Conservation (phyloP, 2,113 vertebrate species). For the Siniperca knerii region DNA sequence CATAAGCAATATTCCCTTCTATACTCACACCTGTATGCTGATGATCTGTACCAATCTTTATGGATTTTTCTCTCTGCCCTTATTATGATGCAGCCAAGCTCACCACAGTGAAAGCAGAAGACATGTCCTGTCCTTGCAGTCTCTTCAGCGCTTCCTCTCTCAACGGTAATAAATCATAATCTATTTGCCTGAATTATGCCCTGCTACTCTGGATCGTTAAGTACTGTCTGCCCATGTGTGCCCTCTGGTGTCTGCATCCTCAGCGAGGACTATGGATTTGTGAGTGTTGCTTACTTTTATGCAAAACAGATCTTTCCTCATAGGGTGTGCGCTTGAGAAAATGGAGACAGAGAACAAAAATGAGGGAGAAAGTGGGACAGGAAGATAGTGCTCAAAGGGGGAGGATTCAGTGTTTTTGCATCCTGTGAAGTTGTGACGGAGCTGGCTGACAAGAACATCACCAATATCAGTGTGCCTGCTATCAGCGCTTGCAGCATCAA, state of each 20-base stretch:
- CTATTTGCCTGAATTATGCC: conserved; percentile 58
- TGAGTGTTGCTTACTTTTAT: conserved; percentile 63
- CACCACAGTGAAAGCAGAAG: conserved; percentile 10
- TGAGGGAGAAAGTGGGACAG: conserved; percentile 53
- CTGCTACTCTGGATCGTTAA: conserved; percentile 62
- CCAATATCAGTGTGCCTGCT: conserved; percentile 30
- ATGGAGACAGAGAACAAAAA: conserved; percentile 36
- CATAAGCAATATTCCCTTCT: conserved; percentile 18
- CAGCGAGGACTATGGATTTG: conserved; percentile 50
- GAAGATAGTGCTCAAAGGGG: conserved; percentile 34
- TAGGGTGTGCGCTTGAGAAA: conserved; percentile 29
- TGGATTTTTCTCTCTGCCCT: conserved; percentile 29
- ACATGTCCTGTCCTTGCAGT: conserved; percentile 26
- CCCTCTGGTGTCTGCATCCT: conserved; percentile 60
- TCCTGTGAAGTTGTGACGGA: conserved; percentile 55
- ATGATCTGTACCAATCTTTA: background rate
- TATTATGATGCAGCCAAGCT: conserved; percentile 13
- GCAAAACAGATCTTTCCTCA: conserved; percentile 56
- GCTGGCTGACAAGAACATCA: conserved; percentile 55
- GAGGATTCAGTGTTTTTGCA: conserved; percentile 29
- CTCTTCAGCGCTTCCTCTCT: conserved; percentile 24
- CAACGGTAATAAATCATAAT: conserved; percentile 65
- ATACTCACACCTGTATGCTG: conserved; percentile 19
- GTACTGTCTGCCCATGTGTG: conserved; percentile 61
- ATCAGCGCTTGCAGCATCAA: conserved; percentile 30